These are phyloP conservation scores for Nematostella vectensis DNA, from an alignment of 92 coral and sea anemone species.

Conservation along the genomic window DNA sequence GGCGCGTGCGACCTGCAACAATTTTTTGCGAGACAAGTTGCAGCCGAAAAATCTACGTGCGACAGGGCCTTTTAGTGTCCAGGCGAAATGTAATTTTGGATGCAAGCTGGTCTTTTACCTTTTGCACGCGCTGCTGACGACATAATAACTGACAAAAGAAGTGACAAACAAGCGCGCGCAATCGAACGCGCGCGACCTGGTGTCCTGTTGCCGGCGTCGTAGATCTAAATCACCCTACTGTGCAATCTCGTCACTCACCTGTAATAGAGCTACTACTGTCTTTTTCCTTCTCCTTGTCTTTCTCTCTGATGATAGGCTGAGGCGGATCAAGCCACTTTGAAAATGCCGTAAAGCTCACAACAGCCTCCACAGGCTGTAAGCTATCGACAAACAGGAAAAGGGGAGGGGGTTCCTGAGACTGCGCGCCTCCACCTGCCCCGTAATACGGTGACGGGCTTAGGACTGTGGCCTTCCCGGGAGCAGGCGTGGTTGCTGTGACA, in stretches of 20 bases:
- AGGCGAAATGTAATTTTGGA: too few species aligned
- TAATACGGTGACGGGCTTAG: constrained; percentile 78
- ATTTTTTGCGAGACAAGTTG: too few species aligned
- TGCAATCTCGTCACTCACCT: constrained; percentile 31
- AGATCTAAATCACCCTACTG: too few species aligned
- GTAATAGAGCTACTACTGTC: constrained; percentile 55
- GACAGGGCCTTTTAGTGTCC: too few species aligned
- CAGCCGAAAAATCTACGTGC: too few species aligned
- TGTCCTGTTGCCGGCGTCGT: too few species aligned
- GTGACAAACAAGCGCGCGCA: too few species aligned
- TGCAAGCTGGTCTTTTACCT: too few species aligned
- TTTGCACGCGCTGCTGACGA: too few species aligned
- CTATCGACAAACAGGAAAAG: constrained; percentile 96
- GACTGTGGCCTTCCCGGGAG: constrained; percentile 68
- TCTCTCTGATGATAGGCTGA: constrained; percentile 75
- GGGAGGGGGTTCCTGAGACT: constrained; percentile 80
- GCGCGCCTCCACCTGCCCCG: constrained; percentile 46
- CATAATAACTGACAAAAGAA: too few species aligned
- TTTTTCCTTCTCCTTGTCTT: constrained; percentile 63
- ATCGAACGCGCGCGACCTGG: too few species aligned
- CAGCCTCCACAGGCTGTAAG: constrained; percentile 71
- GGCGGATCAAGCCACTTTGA: constrained; percentile 95
- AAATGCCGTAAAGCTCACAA: constrained; percentile 76
- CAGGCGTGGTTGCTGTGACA: constrained; percentile 79
- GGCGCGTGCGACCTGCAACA: too few species aligned